These are phyloP conservation scores for Phortica variegata DNA, from an alignment of 1,140 invertebrate genomes.

Conservation along the genomic window DNA sequence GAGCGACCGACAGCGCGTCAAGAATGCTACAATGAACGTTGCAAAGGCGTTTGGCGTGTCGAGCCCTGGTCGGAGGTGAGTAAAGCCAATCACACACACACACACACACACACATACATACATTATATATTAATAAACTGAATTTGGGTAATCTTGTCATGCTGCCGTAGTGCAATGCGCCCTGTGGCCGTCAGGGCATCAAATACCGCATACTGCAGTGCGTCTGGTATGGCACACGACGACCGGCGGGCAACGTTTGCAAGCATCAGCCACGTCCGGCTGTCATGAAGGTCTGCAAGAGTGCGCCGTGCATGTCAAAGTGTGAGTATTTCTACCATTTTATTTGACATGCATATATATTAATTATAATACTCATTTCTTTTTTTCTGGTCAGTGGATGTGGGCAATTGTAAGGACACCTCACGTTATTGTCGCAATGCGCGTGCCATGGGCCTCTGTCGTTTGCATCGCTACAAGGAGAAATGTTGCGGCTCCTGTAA, in stretches of 20 bases:
- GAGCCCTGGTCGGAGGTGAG: constrained; percentile 85
- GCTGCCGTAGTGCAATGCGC: constrained; percentile 70
- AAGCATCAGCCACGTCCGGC: constrained; percentile 70
- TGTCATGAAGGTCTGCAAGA: constrained; percentile 75
- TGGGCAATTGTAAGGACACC: constrained; percentile 68
- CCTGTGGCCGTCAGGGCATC: constrained; percentile 69
- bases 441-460: constrained; percentile 79
- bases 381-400: constrained; percentile 3
- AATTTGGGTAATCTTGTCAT: neutral
- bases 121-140: neutral
- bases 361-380: neutral
- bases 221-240: constrained; percentile 81
- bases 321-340: constrained; percentile 32
- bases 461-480: constrained; percentile 74
- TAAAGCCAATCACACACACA: constrained; percentile 6
- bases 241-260: constrained; percentile 80
- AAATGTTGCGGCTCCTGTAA: constrained; percentile 82
- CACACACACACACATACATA: neutral
- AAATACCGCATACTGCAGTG: constrained; percentile 84
- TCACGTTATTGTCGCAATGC: constrained; percentile 80
- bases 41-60: constrained; percentile 80
- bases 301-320: constrained; percentile 64
- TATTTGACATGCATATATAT: neutral
- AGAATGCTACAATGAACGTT: constrained; percentile 77
- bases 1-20: constrained; percentile 70